Base-by-base conservation (phyloP, 1,140 invertebrate species). In the Geopemphigus sp. region DNA sequence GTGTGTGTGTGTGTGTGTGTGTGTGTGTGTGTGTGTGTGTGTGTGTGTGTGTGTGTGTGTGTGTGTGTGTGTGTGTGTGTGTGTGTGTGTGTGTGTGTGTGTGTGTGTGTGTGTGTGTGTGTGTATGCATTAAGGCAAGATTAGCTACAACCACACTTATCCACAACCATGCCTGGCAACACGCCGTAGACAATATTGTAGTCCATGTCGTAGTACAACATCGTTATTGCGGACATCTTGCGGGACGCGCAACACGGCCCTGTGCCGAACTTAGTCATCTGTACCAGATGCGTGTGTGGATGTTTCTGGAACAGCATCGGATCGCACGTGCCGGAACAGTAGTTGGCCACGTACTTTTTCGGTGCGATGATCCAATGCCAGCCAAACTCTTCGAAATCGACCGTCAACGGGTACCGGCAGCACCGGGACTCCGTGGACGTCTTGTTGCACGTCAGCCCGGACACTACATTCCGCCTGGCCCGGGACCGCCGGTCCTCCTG, bases 321-420 rank as follows among this genome's bases (percentile, higher is more conserved):
- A 0, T 93, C 93, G 88, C 97, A 99, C 83, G 97, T 93, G 3
- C 97, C 97, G 81, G 93, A 92, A 87, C 97, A 99, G 87, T 96
- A 98, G 87, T 96, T 96, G 22, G 97, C 97, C 84, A 97, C 92
- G 86, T 98, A 99, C 82, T 92, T 91, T 83, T 94, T 94, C 0
- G 97, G 97, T 0, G 96, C 96, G 56, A 99, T 95, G 83, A 99
- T 96, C 93, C 96, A 99, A 83, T 98, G 95, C 96, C 97, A 98
- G 15, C 95, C 96, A 84, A 99, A 96, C 82, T 95, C 94, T 83
- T 93, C 93, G 86, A 99, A 99, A 87, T 98, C 94, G 19, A 99
- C 95, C n/a, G 93, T 94, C n/a, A 99, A 88, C 2, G 94, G 93
- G 85, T 95, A 96, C n/a, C 94, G 90, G 85, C 95, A 97, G 85